Evolutionary conservation across 2,113 vertebrate species (phyloP), one percentile per base, ranked within the genome.

Genomic region (Lota lota): DNA sequence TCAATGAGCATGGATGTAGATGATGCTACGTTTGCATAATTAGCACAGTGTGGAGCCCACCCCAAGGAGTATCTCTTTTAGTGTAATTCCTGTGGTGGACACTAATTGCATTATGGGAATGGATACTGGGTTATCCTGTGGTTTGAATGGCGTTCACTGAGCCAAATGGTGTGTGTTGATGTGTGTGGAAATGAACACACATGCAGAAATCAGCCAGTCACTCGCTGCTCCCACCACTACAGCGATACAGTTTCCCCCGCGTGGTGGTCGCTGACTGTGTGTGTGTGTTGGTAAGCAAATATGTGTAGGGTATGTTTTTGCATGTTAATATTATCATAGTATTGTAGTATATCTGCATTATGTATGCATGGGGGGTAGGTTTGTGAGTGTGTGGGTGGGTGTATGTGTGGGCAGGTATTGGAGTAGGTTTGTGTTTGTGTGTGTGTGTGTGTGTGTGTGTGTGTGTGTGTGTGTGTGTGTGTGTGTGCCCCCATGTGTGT

Each of bases 151-250:
- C 80, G 77, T 76, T 66, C 58, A 36, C 68, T 36, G 77, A 81
- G 82, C 84, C 88, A 83, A 83, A 81, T 71, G 70, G 75, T 83
- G 83, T 82, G 81, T 87, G 81, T 85, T 89, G 85, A 89, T 89
- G 82, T 33, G 80, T 80, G 82, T 86, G 87, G 87, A 88, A 90
- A 88, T 89, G 83, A 89, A 83, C 81, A 83, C 86, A 87, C 83
- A 87, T 83, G 84, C 84, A 83, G 78, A 88, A 85, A 87, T 87
- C 79, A 88, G 77, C 75, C 61, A 74, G 67, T 83, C 75, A 71
- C 80, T 79, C 77, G 75, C 61, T 7, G 77, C 80, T 84, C 79
- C 81, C 80, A 83, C 83, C 76, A 88, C 82, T 84, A 85, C 76
- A 84, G 83, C 72, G 71, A 87, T 81, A 87, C 69, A 54, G 82